A percentile compares a stretch with the other conserved stretches of the same genome.
phyloP scores from a whole-genome alignment of 2,888 invertebrate species.

The Troilus luridus region DNA sequence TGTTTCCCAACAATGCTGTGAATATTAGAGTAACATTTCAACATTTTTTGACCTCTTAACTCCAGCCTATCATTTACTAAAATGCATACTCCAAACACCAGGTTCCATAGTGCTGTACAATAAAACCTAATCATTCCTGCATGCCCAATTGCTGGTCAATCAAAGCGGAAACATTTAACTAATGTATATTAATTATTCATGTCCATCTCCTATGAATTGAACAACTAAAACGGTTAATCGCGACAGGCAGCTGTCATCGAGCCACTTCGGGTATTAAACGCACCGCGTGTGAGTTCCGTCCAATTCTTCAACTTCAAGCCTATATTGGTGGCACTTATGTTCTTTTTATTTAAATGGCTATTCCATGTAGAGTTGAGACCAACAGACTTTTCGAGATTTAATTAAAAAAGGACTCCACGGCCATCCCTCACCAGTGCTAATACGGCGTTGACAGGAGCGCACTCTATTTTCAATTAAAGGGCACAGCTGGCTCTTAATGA shows the following conservation, averaged over 20 bases:
- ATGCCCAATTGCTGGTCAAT: not conserved
- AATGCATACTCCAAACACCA: no score
- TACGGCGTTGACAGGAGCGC: conserved; percentile 13
- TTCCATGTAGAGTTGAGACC: not conserved
- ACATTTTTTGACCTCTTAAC: no score
- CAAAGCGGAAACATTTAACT: not conserved
- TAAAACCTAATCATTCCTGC: not conserved
- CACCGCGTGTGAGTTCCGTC: not conserved
- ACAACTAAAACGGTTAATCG: not conserved
- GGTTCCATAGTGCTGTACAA: no score
- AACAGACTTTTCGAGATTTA: conserved; percentile 39
- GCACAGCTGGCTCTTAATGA: conserved; percentile 45
- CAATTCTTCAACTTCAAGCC: not conserved
- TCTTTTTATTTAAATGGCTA: conserved; percentile 18
- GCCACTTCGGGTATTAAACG: not conserved
- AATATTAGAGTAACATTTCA: no score
- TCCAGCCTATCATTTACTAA: no score
- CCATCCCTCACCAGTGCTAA: conserved; percentile 41
- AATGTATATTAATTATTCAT: not conserved
- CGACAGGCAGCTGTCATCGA: not conserved
- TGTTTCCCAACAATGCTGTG: no score
- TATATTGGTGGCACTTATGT: not conserved
- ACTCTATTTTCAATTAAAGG: conserved; percentile 46
- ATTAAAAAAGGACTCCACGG: conserved; percentile 19
- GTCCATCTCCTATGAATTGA: not conserved